These are phyloP conservation scores for Pygoscelis antarcticus DNA, from an alignment of 2,113 vertebrate genomes.

Conservation along the genomic window DNA sequence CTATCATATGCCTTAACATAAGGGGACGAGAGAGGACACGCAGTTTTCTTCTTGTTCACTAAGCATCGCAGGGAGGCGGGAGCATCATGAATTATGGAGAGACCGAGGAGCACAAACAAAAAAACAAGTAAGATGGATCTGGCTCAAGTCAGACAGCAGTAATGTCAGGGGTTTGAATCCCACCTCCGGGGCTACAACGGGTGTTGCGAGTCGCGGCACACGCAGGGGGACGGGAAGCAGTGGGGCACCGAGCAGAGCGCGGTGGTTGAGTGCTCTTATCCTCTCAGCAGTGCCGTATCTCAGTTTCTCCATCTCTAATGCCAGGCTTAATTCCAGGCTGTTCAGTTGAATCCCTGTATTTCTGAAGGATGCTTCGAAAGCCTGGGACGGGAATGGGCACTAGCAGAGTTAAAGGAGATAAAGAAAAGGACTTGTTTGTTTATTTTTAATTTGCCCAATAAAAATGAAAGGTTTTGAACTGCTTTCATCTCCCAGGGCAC, in stretches of 20 bases:
- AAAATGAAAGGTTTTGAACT: background rate
- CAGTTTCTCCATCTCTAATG: background rate
- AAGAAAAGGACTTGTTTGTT: background rate
- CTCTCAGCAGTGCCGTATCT: background rate
- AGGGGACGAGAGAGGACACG: fast-evolving
- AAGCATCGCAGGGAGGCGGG: background rate
- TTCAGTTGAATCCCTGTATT: background rate
- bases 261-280: background rate
- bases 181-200: fast-evolving
- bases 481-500: slow-evolving; percentile 17
- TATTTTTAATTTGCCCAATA: slow-evolving; percentile 2
- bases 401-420: background rate
- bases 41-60: background rate
- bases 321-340: background rate
- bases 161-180: background rate
- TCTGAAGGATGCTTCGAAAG: background rate
- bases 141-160: background rate
- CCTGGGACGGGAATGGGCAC: background rate
- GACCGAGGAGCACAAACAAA: background rate
- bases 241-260: fast-evolving
- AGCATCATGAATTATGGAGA: background rate
- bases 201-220: background rate
- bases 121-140: background rate
- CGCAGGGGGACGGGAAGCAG: background rate
- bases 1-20: fast-evolving